Evolutionary conservation across 1,140 invertebrate species (phyloP), one percentile per base, ranked within the genome.

Genomic region (Drosophila santomea): DNA sequence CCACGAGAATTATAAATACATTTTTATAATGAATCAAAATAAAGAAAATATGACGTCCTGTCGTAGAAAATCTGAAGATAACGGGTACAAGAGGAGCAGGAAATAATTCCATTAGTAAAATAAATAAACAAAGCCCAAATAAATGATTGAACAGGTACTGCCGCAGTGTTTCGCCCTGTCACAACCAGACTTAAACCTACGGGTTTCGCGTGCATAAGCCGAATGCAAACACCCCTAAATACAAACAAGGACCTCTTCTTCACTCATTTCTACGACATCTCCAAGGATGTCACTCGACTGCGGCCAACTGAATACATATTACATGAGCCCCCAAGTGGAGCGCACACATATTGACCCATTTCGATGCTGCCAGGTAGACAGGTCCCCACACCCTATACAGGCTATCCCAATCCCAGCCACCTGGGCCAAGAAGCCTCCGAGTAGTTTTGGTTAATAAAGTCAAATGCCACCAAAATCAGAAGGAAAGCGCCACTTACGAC

Each of bases 391-490:
- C 60, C 57, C 56, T 8, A 32, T 2, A 47, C 1, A 15, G 25
- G 25, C 25, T 4, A 25, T 25, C 25, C 25, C 25, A 25, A 25
- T 25, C 43, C 28, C 14, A 47, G 55, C 61, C 23, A 38, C 67
- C 57, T 85, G 60, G 44, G 15, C 56, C 43, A 36, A 39, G 60
- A 11, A 52, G 52, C 39, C 32, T 48, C 39, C 11, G 48, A 38
- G 74, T 79, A 77, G 63, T 78, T 89, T 60, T 69, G 73, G 74
- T 90, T 90, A 89, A 89, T 89, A 89, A 88, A 83, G 84, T 83
- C 84, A 88, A 89, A 89, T 80, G 85, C 85, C 84, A 90, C 73
- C 80, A 75, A 89, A 89, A 90, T 90, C 80, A 89, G 89, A 89
- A 80, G 84, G 85, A 89, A 86, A 84, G 80, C 72, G 80, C 85